A percentile compares a stretch with the other conserved stretches of the same genome.
These are phyloP conservation scores for Gadopsis marmoratus DNA, from an alignment of 2,797 vertebrate species.

Conservation along the genomic window DNA sequence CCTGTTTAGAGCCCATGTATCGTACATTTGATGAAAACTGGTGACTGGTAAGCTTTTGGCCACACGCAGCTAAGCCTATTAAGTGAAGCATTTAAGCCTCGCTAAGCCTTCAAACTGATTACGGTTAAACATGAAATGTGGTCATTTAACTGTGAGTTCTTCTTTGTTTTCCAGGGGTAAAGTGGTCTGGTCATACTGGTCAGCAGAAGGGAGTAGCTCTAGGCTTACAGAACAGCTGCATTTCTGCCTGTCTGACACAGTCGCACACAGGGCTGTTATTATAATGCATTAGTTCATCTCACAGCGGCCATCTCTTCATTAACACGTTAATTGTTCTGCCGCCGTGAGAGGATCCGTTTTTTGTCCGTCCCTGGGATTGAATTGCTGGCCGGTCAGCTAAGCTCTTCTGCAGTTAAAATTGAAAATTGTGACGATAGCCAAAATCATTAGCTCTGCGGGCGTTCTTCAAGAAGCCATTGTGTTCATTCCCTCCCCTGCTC, in stretches of 20 bases:
- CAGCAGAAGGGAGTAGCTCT: not conserved
- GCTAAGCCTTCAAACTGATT: constrained; percentile 65
- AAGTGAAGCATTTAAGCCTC: constrained; percentile 70
- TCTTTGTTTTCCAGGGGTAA: constrained; percentile 31
- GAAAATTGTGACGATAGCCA: constrained; percentile 69
- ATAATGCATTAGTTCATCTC: constrained; percentile 34
- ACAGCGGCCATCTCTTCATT: constrained; percentile 57
- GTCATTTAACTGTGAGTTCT: constrained; percentile 42
- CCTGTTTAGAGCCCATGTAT: constrained; percentile 42
- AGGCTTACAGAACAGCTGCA: not conserved
- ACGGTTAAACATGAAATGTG: constrained; percentile 61
- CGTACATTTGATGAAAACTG: constrained; percentile 54
- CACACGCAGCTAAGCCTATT: constrained; percentile 73
- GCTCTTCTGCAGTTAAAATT: constrained; percentile 60
- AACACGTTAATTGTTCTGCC: constrained; percentile 56
- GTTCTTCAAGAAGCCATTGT: constrained; percentile 38
- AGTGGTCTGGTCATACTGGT: constrained; percentile 25
- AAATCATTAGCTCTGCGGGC: constrained; percentile 67
- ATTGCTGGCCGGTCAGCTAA: constrained; percentile 21
- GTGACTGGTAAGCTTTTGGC: constrained; percentile 64
- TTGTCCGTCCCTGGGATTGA: constrained; percentile 42
- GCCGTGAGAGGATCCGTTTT: constrained; percentile 39
- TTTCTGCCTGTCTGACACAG: constrained; percentile 1
- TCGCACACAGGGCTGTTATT: constrained; percentile 1
- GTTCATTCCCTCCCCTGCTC: constrained; percentile 40